phyloP scores from a whole-genome alignment of 2,797 vertebrate species.

The Paramormyrops hopkinsi region DNA sequence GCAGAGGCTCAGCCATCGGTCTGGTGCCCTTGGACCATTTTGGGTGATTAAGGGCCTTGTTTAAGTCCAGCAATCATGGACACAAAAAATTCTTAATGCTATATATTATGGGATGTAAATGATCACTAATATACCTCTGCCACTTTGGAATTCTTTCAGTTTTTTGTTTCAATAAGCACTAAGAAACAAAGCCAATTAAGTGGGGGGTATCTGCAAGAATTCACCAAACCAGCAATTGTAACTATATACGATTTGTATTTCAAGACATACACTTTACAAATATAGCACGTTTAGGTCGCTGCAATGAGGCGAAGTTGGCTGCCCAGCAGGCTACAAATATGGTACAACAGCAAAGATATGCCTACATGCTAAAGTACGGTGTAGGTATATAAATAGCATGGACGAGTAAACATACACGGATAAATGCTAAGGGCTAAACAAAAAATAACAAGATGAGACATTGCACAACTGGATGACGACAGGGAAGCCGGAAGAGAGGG shows the following conservation, averaged over 20 bases:
- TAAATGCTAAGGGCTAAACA: background rate
- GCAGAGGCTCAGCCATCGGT: background rate
- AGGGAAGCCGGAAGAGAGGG: background rate
- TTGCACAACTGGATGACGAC: background rate
- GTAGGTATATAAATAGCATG: background rate
- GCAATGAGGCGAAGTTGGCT: background rate
- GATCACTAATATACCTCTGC: background rate
- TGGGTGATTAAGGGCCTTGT: background rate
- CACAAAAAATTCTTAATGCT: background rate
- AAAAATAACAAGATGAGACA: background rate
- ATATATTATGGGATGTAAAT: background rate
- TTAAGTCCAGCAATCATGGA: background rate
- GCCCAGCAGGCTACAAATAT: background rate
- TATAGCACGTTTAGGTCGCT: background rate
- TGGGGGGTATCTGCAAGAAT: background rate
- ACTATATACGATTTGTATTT: background rate
- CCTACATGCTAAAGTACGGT: background rate
- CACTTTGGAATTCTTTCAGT: background rate
- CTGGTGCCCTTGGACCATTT: background rate
- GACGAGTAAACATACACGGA: background rate
- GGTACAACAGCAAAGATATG: background rate
- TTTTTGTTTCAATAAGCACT: background rate
- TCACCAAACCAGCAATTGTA: background rate
- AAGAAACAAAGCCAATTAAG: too few relatives aligned
- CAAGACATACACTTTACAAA: background rate